phyloP scores from a whole-genome alignment of 1,140 invertebrate species.

The Tachypleus tridentatus region DNA sequence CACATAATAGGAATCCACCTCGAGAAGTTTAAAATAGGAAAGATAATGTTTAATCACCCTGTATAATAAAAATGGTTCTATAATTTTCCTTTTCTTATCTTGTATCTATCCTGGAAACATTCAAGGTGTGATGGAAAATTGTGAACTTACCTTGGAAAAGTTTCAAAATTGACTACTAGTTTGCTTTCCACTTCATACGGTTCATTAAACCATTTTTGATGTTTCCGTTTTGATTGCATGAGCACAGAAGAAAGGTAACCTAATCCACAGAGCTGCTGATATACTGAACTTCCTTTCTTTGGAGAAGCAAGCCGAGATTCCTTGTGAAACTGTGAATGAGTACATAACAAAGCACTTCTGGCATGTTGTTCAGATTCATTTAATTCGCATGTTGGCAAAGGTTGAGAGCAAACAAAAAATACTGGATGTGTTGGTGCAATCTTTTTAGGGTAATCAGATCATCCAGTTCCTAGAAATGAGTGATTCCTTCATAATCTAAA shows the following conservation, averaged over 20 bases:
- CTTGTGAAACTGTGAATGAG: conserved; percentile 14
- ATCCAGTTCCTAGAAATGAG: too few relatives aligned
- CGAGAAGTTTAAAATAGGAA: too few relatives aligned
- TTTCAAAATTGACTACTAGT: conserved; percentile 36
- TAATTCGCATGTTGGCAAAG: conserved; percentile 33
- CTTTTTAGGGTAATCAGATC: conserved; percentile 44
- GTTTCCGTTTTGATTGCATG: conserved; percentile 18
- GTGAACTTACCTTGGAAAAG: conserved; percentile 22
- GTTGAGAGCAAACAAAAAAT: conserved; percentile 20
- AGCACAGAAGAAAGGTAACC: conserved; percentile 18
- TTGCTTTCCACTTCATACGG: conserved; percentile 30
- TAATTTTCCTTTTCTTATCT: too few relatives aligned
- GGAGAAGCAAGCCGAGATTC: conserved; percentile 11
- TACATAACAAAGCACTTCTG: neutral
- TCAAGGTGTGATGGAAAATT: too few relatives aligned
- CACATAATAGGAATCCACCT: too few relatives aligned
- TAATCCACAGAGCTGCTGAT: conserved; percentile 16
- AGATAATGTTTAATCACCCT: too few relatives aligned
- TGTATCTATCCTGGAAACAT: too few relatives aligned
- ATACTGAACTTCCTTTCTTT: conserved; percentile 10
- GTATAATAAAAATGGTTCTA: too few relatives aligned
- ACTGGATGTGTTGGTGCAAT: conserved; percentile 18
- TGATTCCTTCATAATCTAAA: too few relatives aligned
- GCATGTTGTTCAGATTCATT: conserved; percentile 46
- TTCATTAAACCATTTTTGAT: conserved; percentile 10